Percentiles rank a stretch among this genome's conserved stretches.
These are phyloP conservation scores for Thomomys bottae DNA, from an alignment of 2,113 vertebrate genomes.

Conservation along the genomic window DNA sequence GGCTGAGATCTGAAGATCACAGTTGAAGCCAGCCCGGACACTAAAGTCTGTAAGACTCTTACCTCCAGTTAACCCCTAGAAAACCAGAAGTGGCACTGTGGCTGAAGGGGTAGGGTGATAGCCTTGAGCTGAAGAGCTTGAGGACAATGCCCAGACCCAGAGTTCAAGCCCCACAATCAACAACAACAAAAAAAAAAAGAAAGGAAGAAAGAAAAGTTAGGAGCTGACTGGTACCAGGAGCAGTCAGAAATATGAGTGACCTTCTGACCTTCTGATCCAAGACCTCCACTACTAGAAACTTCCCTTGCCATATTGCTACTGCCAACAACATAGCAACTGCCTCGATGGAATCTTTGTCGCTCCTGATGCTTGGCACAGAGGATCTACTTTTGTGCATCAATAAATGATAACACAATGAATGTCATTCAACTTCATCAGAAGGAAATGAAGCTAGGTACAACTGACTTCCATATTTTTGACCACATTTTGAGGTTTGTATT, in stretches of 20 bases:
- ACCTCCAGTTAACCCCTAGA: too few species aligned
- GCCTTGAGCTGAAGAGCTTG: too few species aligned
- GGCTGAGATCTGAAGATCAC: too few species aligned
- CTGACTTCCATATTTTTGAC: neutral
- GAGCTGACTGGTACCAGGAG: neutral
- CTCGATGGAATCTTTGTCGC: neutral
- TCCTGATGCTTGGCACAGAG: neutral
- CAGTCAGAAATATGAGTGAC: slow-evolving; percentile 7
- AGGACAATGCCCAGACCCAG: too few species aligned
- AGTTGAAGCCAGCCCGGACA: too few species aligned
- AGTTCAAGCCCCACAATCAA: too few species aligned
- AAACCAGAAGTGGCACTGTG: too few species aligned
- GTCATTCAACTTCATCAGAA: slow-evolving; percentile 31
- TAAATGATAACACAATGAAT: neutral
- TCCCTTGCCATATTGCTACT: neutral
- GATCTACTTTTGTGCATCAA: neutral
- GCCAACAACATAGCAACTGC: neutral
- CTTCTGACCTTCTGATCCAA: neutral
- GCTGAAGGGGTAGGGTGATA: too few species aligned
- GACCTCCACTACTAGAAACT: neutral
- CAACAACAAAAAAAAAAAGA: too few species aligned
- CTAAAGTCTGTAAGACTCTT: too few species aligned
- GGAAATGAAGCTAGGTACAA: neutral
- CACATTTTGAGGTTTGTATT: slow-evolving; percentile 8
- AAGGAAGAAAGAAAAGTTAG: too few species aligned